Base-by-base conservation (phyloP, 37 sponge, comb jelly and placozoan species). In the Diacarnus erythraeanus region DNA sequence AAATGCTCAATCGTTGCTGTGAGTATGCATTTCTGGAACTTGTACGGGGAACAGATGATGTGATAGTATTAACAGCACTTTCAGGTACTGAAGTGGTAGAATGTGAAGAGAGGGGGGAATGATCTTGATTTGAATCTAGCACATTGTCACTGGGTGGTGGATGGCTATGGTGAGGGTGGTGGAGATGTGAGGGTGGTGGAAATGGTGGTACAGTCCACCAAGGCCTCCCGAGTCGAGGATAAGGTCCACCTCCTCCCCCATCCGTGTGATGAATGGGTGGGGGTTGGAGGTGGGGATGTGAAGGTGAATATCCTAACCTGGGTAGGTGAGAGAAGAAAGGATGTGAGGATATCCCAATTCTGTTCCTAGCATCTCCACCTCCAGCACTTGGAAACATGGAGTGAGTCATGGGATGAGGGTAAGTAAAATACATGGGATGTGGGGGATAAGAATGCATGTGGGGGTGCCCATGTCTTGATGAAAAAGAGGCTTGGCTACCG, bases 271-370 rank as follows among this genome's bases (percentile, higher is more conserved):
- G 71, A n/a, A 42, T 37, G 40, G 60, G 59, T n/a, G 37, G 80
- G n/a, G 70, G 56, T n/a, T 30, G 38, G 35, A 25, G 39, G 56
- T 56, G 31, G 35, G 58, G 61, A 22, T 12, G 41, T 47, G 51
- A 47, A 15, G 51, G 51, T 65, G 66, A 30, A 29, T 47, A 76
- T 51, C 77, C 87, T 81, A 81, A 87, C 87, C 87, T 87, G 44
- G 87, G 82, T 51, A 69, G 71, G 60, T 78, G 77, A 26, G 36
- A 42, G 35, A 81, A 20, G 5, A 75, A 39, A 22, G 77, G 70
- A 51, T 75, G 41, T 6, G 74, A 25, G 34, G 69, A 71, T 25
- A 85, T 65, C 33, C 71, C 71, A 22, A 74, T 74, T 56, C 36
- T 42, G 31, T 29, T 51, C 57, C 74, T 74, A 54, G 57, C 44